phyloP scores from a whole-genome alignment of 2,888 invertebrate genomes.

The Rhogogaster chlorosoma region DNA sequence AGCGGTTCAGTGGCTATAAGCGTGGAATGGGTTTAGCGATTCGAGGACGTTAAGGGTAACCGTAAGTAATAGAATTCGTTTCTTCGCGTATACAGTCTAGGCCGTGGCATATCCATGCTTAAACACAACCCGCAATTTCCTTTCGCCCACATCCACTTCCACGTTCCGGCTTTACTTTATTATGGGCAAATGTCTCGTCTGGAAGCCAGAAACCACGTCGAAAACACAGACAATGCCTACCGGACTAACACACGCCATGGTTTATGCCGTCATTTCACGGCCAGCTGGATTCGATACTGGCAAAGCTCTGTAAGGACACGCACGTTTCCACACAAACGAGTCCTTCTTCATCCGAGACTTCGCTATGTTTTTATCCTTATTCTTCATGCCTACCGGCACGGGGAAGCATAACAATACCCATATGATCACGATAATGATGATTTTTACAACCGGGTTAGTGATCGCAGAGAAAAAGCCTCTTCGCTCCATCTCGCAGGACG shows the following conservation, averaged over 20 bases:
- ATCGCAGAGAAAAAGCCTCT: not conserved
- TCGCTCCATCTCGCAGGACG: not conserved
- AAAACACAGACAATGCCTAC: not conserved
- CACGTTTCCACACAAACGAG: not conserved
- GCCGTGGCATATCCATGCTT: not conserved
- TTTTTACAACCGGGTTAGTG: not conserved
- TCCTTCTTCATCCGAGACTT: not conserved
- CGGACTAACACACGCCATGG: not conserved
- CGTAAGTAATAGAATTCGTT: conserved; percentile 31
- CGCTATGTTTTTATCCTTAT: not conserved
- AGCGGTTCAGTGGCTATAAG: conserved; percentile 21
- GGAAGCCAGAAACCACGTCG: not conserved
- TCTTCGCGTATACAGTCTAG: not conserved
- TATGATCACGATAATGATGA: conserved; percentile 4
- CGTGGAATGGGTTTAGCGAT: conserved; percentile 22
- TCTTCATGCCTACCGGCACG: not conserved
- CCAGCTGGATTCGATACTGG: not conserved
- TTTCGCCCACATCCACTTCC: not conserved
- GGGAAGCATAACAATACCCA: not conserved
- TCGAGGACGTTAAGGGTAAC: conserved; percentile 13
- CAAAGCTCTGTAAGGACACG: conserved; percentile 21
- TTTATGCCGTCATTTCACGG: conserved; percentile 45
- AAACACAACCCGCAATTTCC: not conserved
- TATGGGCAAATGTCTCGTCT: not conserved
- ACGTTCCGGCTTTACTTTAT: not conserved